A percentile compares a stretch with the other conserved stretches of the same genome.
Conservation (phyloP, 53 echinoderm and acorn worm genomes). For the Echinarachnius parma region DNA sequence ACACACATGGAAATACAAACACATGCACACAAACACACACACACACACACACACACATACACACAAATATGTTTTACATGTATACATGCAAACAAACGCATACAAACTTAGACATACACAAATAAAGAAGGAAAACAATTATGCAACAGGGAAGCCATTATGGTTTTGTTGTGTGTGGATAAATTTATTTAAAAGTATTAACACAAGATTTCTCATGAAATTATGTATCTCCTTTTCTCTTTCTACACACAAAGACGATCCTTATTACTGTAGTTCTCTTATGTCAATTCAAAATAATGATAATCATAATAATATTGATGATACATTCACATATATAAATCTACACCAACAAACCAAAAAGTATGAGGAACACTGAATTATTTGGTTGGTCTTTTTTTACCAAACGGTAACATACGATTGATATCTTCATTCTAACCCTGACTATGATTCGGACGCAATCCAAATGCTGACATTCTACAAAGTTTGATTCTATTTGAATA, state of each 20-base stretch:
- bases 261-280: conserved; percentile 9
- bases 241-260: conserved; percentile 6
- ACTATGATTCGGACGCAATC: too few relatives aligned
- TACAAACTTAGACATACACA: too few relatives aligned
- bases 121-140: too few relatives aligned
- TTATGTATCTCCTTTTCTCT: conserved; percentile 13
- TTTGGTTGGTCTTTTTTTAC: background rate
- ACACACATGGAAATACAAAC: too few relatives aligned
- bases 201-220: conserved; percentile 39
- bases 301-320: too few relatives aligned
- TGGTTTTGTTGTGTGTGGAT: conserved; percentile 43
- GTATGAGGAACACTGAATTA: background rate
- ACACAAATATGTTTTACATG: too few relatives aligned
- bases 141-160: too few relatives aligned
- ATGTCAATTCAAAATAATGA: conserved; percentile 21
- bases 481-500: background rate
- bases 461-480: background rate
- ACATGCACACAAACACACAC: too few relatives aligned
- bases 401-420: too few relatives aligned
- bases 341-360: conserved; percentile 26
- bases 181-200: conserved; percentile 45
- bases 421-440: too few relatives aligned
- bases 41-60: too few relatives aligned
- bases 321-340: conserved; percentile 38
- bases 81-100: too few relatives aligned